A percentile compares a stretch with the other conserved stretches of the same genome.
phyloP scores from a whole-genome alignment of 2,797 vertebrate species.

The Parotocinclus haroldoi region DNA sequence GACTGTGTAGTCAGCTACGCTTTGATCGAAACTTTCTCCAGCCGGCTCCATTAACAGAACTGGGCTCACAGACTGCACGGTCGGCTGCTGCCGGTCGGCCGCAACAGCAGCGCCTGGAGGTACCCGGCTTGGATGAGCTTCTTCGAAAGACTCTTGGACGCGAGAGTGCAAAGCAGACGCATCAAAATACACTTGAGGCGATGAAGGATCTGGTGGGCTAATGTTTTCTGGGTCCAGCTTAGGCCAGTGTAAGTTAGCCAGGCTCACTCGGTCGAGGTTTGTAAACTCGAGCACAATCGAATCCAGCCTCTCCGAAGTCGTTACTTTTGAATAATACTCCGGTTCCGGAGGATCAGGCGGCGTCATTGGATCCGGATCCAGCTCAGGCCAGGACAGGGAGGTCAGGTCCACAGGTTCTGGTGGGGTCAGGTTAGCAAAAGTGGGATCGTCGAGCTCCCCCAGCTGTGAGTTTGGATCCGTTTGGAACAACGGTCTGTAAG shows the following conservation, averaged over 20 bases:
- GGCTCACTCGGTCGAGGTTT: slow-evolving; percentile 44
- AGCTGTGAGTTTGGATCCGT: slow-evolving; percentile 46
- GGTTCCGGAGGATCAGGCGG: slow-evolving; percentile 46
- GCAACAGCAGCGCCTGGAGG: slow-evolving; percentile 57
- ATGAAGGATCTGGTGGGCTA: slow-evolving; percentile 35
- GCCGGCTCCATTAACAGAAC: slow-evolving; percentile 43
- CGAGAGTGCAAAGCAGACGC: too few species aligned
- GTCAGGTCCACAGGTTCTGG: slow-evolving; percentile 51
- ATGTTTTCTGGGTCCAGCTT: slow-evolving; percentile 41
- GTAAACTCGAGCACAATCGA: slow-evolving; percentile 43
- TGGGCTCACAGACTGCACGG: slow-evolving; percentile 41
- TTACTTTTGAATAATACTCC: slow-evolving; percentile 21
- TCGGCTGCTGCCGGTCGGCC: slow-evolving; percentile 30
- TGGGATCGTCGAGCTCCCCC: slow-evolving; percentile 53
- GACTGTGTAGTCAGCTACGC: slow-evolving; percentile 22
- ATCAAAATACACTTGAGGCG: slow-evolving; percentile 11
- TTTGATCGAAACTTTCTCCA: slow-evolving; percentile 23
- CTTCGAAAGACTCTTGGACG: slow-evolving; percentile 41
- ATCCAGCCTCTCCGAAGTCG: slow-evolving; percentile 32
- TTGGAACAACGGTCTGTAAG: slow-evolving; percentile 42
- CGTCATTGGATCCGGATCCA: slow-evolving; percentile 43
- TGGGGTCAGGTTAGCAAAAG: slow-evolving; percentile 53
- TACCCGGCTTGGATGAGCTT: slow-evolving; percentile 45
- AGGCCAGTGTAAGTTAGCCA: slow-evolving; percentile 46
- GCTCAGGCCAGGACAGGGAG: slow-evolving; percentile 41